Conservation (phyloP, 30 jellyfish, hydroid and myxozoan species). For the Phacellophora camtschatica region DNA sequence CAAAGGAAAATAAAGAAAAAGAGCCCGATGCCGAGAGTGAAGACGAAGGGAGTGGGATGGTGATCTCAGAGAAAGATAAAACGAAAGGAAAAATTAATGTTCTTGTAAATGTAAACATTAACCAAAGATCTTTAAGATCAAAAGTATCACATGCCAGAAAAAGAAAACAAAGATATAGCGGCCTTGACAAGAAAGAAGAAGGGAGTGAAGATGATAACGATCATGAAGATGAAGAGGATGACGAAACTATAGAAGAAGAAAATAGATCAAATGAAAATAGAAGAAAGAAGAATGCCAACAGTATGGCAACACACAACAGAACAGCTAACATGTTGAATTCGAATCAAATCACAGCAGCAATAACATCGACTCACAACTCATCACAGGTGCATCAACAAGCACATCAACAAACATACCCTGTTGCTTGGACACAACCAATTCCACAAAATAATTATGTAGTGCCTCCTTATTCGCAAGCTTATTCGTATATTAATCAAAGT, state of each 20-base stretch:
- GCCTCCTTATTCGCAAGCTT: not conserved
- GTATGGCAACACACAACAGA: not conserved
- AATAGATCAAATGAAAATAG: not conserved
- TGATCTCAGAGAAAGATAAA: slow-evolving; percentile 20
- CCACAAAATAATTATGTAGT: not conserved
- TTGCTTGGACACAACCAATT: not conserved
- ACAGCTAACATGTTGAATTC: no score
- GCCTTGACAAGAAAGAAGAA: slow-evolving; percentile 6
- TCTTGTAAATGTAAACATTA: slow-evolving; percentile 92
- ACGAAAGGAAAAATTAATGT: slow-evolving; percentile 89
- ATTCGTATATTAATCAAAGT: not conserved
- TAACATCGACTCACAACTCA: not conserved
- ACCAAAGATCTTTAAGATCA: slow-evolving; percentile 82
- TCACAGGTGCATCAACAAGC: not conserved
- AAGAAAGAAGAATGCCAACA: no score
- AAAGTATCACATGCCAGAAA: slow-evolving; percentile 45
- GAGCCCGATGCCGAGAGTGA: not conserved
- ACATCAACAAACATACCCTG: not conserved
- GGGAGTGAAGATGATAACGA: not conserved
- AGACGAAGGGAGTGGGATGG: slow-evolving; percentile 36
- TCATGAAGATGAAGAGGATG: slow-evolving; percentile 26
- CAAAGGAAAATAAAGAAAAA: not conserved
- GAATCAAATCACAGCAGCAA: not conserved
- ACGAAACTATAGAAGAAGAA: not conserved
- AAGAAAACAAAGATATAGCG: not conserved